Evolutionary conservation across 2,797 vertebrate genomes (phyloP), one percentile per base, ranked within the genome.

Genomic region (Microcaecilia unicolor): DNA sequence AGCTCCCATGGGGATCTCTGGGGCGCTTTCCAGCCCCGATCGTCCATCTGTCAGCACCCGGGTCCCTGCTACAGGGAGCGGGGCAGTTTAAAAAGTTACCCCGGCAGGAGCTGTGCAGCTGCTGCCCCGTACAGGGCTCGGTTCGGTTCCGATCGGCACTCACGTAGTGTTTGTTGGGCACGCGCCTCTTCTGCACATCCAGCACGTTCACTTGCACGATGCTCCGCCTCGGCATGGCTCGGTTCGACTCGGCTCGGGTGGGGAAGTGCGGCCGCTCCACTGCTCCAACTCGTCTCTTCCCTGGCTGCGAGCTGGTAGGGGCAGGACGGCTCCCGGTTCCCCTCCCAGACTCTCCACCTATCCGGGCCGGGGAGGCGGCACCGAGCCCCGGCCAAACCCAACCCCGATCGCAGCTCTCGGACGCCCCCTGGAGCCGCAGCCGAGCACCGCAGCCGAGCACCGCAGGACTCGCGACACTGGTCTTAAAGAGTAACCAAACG

Each of bases 91-190:
- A n/a, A n/a, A n/a, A n/a, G n/a, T n/a, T n/a, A n/a, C n/a, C n/a
- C n/a, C n/a, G n/a, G n/a, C n/a, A n/a, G n/a, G n/a, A n/a, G n/a
- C n/a, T n/a, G n/a, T n/a, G n/a, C n/a, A n/a, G n/a, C n/a, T n/a
- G n/a, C n/a, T n/a, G n/a, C n/a, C n/a, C n/a, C n/a, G n/a, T n/a
- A n/a, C n/a, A n/a, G n/a, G n/a, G n/a, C n/a, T n/a, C n/a, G n/a
- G n/a, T n/a, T n/a, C n/a, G n/a, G n/a, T n/a, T n/a, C n/a, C n/a
- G n/a, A n/a, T n/a, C n/a, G 9, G 21, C 56, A 78, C 83, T 81
- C 70, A 84, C 81, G 67, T 85, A 85, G 66, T 85, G 81, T 53
- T 85, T 85, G 75, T 84, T 85, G 64, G 83, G 83, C 52, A 55
- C 64, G 38, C 83, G 74, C 55, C 83, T 61, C 58, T 85, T 85